These are phyloP conservation scores for Clarias platycephalus DNA, from an alignment of 2,797 vertebrate species.

Conservation along the genomic window DNA sequence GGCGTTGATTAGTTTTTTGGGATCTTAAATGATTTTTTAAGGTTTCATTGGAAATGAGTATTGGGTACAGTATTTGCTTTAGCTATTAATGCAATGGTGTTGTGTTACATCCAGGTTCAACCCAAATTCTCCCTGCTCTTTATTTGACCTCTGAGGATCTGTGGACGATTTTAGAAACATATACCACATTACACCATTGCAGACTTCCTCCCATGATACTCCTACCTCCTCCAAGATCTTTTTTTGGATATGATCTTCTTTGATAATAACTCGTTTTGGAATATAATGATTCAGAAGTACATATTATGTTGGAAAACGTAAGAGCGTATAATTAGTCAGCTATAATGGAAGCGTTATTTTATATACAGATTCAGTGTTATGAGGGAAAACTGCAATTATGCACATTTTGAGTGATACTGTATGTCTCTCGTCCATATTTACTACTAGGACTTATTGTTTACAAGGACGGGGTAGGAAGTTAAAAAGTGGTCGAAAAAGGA, in stretches of 20 bases:
- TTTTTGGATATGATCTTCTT: slow-evolving; percentile 1
- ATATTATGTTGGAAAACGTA: slow-evolving; percentile 12
- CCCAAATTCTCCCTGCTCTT: neutral
- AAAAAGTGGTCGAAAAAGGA: neutral
- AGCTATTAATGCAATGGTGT: neutral
- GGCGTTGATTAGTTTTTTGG: neutral
- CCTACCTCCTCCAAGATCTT: neutral
- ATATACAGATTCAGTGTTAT: slow-evolving; percentile 5
- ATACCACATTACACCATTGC: neutral
- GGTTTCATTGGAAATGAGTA: neutral
- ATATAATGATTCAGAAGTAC: slow-evolving; percentile 16
- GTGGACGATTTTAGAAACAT: slow-evolving; percentile 10
- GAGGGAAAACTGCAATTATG: neutral
- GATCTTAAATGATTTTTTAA: neutral
- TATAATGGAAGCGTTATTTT: neutral
- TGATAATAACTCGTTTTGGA: slow-evolving; percentile 13
- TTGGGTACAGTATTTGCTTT: neutral
- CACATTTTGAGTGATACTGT: neutral
- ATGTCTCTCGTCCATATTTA: neutral
- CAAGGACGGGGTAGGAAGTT: too few relatives aligned
- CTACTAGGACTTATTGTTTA: neutral
- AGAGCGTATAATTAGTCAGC: slow-evolving; percentile 15
- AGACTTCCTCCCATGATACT: slow-evolving; percentile 11
- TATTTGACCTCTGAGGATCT: neutral
- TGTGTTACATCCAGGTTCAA: neutral